Evolutionary conservation across 1,140 invertebrate genomes (phyloP).

Genomic region (Calliphora vicina): DNA sequence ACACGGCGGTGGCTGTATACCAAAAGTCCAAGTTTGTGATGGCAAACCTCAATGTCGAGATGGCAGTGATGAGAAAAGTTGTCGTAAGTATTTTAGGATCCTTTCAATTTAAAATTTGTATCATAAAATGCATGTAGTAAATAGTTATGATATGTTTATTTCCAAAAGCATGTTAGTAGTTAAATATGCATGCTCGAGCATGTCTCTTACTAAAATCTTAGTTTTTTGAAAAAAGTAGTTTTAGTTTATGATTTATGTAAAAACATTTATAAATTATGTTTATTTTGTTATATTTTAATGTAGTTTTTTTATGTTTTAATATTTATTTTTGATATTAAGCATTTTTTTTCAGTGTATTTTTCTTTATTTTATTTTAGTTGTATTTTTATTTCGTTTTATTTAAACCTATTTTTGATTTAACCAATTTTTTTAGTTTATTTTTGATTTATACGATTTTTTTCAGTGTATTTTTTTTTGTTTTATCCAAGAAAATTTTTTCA

Average conservation of each 20-base stretch:
- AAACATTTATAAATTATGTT: background rate
- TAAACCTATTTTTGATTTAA: background rate
- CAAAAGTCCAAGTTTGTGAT: slow-evolving; percentile 71
- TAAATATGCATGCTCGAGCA: background rate
- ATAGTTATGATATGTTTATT: background rate
- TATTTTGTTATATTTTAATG: background rate
- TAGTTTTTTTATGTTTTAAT: background rate
- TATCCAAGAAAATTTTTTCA: too few relatives aligned
- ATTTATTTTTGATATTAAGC: background rate
- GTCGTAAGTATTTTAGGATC: slow-evolving; percentile 63
- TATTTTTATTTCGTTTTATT: background rate
- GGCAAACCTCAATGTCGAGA: slow-evolving; percentile 74
- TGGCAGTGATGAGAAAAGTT: slow-evolving; percentile 76
- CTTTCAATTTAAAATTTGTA: background rate
- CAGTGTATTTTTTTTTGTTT: too few relatives aligned
- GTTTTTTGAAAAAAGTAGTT: background rate
- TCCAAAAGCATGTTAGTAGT: slow-evolving; percentile 19
- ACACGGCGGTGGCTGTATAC: slow-evolving; percentile 63
- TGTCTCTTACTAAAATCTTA: background rate
- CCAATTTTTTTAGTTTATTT: background rate
- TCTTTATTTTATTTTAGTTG: background rate
- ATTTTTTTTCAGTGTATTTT: slow-evolving; percentile 8
- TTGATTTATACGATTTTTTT: background rate
- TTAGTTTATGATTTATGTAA: slow-evolving; percentile 11
- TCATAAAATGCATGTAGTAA: background rate